phyloP scores from a whole-genome alignment of 2,888 invertebrate genomes.

The Protonemura montana region DNA sequence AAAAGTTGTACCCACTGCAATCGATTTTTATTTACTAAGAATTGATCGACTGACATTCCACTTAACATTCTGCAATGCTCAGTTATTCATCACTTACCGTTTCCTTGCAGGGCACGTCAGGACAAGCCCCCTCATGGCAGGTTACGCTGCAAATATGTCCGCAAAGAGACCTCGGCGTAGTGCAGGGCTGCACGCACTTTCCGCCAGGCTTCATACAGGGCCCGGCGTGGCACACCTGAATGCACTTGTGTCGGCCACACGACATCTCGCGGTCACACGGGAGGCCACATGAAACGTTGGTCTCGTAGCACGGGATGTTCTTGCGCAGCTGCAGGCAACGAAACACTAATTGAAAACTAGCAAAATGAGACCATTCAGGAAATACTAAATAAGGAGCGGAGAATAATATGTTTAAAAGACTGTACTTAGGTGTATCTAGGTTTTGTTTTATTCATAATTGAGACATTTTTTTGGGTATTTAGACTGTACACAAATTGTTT shows the following conservation, averaged over 20 bases:
- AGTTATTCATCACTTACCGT: conserved; percentile 61
- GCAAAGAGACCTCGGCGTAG: conserved; percentile 71
- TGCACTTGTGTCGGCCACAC: conserved; percentile 87
- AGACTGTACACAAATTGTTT: too few relatives aligned
- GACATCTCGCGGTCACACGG: conserved; percentile 81
- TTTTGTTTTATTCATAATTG: too few relatives aligned
- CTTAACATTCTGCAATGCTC: too few relatives aligned
- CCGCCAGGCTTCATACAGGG: conserved; percentile 71
- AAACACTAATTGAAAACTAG: too few relatives aligned
- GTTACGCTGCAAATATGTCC: conserved; percentile 85
- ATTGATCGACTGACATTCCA: too few relatives aligned
- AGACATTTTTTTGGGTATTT: too few relatives aligned
- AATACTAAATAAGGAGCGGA: too few relatives aligned
- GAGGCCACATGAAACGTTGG: conserved; percentile 89
- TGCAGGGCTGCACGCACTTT: conserved; percentile 82
- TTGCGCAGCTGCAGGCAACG: conserved; percentile 72
- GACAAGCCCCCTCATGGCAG: conserved; percentile 82
- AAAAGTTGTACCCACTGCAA: too few relatives aligned
- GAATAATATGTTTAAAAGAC: too few relatives aligned
- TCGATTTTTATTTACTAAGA: too few relatives aligned
- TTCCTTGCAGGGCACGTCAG: conserved; percentile 74
- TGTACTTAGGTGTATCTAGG: too few relatives aligned
- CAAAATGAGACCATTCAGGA: too few relatives aligned
- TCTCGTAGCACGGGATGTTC: conserved; percentile 87
- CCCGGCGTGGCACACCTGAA: conserved; percentile 79